Evolutionary conservation across 2,113 vertebrate genomes (phyloP).

Genomic region (Aldabrachelys gigantea): DNA sequence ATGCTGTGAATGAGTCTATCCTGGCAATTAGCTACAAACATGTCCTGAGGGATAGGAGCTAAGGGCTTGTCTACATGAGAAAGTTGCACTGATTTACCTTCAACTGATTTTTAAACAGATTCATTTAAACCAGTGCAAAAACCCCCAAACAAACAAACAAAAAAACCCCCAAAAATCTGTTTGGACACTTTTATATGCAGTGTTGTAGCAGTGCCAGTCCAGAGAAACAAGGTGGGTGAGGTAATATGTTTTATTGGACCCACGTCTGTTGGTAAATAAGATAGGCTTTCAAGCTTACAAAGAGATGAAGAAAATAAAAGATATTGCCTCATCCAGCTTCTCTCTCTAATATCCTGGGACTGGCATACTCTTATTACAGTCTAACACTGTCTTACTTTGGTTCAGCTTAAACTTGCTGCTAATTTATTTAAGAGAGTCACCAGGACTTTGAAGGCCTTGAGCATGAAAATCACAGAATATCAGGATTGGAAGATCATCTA

Average conservation of each 20-base stretch:
- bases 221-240: too few species aligned
- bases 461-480: too few species aligned
- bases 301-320: too few species aligned
- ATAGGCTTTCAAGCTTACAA: too few species aligned
- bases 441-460: fast-evolving
- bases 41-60: neutral
- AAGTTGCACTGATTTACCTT: neutral
- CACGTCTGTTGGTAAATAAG: too few species aligned
- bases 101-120: neutral
- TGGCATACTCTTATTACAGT: neutral
- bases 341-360: too few species aligned
- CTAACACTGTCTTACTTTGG: neutral
- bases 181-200: neutral
- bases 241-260: too few species aligned
- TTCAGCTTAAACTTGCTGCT: neutral
- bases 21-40: neutral
- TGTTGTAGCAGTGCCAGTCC: too few species aligned
- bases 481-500: too few species aligned
- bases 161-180: too few species aligned
- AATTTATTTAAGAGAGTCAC: neutral
- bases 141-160: too few species aligned
- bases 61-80: fast-evolving
- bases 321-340: too few species aligned
- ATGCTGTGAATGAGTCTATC: neutral
- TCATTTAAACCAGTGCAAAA: fast-evolving